Evolutionary conservation across 2,113 vertebrate species (phyloP), one percentile per base, ranked within the genome.

Genomic region (Colius striatus): DNA sequence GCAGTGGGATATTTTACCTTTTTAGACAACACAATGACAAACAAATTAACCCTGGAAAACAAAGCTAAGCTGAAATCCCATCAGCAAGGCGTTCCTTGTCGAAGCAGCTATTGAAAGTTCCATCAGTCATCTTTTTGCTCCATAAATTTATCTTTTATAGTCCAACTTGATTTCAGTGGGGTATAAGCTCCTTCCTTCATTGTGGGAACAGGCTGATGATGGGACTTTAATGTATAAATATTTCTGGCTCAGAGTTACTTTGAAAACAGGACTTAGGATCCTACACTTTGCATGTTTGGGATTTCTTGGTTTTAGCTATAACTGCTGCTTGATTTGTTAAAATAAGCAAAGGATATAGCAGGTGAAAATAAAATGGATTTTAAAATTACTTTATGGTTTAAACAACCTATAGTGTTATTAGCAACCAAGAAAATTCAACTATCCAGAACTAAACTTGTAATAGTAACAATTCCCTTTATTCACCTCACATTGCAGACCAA

Each of bases 391-490:
- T 75, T 60, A 63, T n/a, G 3, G 36, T 61, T 90, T 62, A 78
- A 92, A 93, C 78, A 75, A 63, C 72, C 38, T 11, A 25, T 15
- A 34, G 11, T 26, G 23, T 62, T 92, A 72, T 45, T 62, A 79
- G 32, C 22, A 89, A 78, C 22, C 54, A 89, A 89, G 58, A 30
- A 95, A 94, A 89, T 89, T 75, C 22, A 93, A 8, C 61, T 78
- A 41, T 32, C n/a, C 51, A 68, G 84, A 90, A 84, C 41, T 13
- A 13, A 84, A 89, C 27, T 66, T 75, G 36, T 55, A 78, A 78
- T 73, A 87, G n/a, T 84, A 87, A 82, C 86, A 89, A 92, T 70
- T 88, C 70, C 54, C 38, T 93, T 68, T 75, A 78, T 54, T 53
- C 2, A 2, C 0, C 0, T 86, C 48, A 84, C 36, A 68, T 81